Evolutionary conservation across 2,797 vertebrate genomes (phyloP), one percentile per base, ranked within the genome.

Genomic region (Tenualosa thibaudeaui): DNA sequence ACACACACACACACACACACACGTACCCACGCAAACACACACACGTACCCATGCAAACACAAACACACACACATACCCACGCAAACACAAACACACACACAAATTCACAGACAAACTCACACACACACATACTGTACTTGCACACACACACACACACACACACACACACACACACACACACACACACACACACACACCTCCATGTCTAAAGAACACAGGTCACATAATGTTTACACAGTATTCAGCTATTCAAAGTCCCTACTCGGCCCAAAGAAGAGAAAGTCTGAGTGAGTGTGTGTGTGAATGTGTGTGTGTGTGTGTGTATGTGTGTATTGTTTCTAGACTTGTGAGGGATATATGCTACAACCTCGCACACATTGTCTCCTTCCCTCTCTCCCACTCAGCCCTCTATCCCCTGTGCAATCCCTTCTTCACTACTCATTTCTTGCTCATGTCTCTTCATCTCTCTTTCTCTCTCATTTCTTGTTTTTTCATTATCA

Each of bases 321-420:
- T 46, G 46, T 46, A 3, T 46, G 46, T 46, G 46, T 31, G 31
- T 31, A 1, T 31, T 31, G 31, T 31, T 31, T 31, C 31, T 31
- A 1, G 31, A 31, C 31, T 31, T 46, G 46, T 4, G 46, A 46
- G 7, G 3, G 46, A 46, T 7, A 46, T 3, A 46, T 46, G 46
- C 46, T 4, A 46, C 46, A 46, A 4, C 46, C 46, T 46, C 46
- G 46, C 46, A 46, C 3, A 46, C 46, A 46, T 51, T 50, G 24
- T 37, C 51, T 40, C 26, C 89, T 90, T 54, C 24, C 54, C 90
- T 89, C n/a, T 46, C 46, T 46, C 46, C 4, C 46, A 46, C 46
- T 46, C 46, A 46, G 0, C 46, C 81, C 65, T 85, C 89, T 15
- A 22, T 22, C 56, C 17, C 19, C 88, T 91, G 51, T 13, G 3